Percentiles rank a stretch among this genome's conserved stretches.
phyloP scores from a whole-genome alignment of 2,797 vertebrate genomes.

The Neostethus bicornis region DNA sequence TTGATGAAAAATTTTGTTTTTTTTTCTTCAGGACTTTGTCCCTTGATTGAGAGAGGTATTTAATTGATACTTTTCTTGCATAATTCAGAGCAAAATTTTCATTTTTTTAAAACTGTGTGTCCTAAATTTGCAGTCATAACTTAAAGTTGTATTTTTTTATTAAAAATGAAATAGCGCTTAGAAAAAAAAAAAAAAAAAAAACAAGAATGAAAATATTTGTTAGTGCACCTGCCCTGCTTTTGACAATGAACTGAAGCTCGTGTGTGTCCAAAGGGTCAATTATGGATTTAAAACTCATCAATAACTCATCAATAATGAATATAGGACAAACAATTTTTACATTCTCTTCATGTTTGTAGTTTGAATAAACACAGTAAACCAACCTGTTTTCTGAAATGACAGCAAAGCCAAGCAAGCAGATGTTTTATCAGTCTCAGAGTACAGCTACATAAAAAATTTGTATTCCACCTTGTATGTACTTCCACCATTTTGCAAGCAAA shows the following conservation, averaged over 20 bases:
- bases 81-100: slow-evolving; percentile 47
- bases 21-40: slow-evolving; percentile 41
- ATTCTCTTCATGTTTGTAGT: slow-evolving; percentile 51
- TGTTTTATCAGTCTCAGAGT: slow-evolving; percentile 17
- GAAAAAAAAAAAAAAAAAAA: slow-evolving; percentile 13
- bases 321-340: slow-evolving; percentile 30
- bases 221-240: slow-evolving; percentile 1
- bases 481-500: slow-evolving; percentile 24
- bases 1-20: slow-evolving; percentile 49
- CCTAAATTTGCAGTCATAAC: slow-evolving; percentile 35
- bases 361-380: slow-evolving; percentile 41
- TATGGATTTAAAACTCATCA: slow-evolving; percentile 48
- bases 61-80: slow-evolving; percentile 61
- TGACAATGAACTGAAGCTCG: slow-evolving; percentile 2
- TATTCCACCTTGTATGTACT: slow-evolving; percentile 26
- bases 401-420: slow-evolving; percentile 13
- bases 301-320: slow-evolving; percentile 53
- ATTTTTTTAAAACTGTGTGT: slow-evolving; percentile 27
- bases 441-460: slow-evolving; percentile 14
- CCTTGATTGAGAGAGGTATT: slow-evolving; percentile 59
- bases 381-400: slow-evolving; percentile 27
- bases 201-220: no score
- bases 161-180: background rate
- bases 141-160: slow-evolving; percentile 20
- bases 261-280: slow-evolving; percentile 26